Conservation (phyloP, 2,797 vertebrate species). For the Hapalemur alaotrensis region DNA sequence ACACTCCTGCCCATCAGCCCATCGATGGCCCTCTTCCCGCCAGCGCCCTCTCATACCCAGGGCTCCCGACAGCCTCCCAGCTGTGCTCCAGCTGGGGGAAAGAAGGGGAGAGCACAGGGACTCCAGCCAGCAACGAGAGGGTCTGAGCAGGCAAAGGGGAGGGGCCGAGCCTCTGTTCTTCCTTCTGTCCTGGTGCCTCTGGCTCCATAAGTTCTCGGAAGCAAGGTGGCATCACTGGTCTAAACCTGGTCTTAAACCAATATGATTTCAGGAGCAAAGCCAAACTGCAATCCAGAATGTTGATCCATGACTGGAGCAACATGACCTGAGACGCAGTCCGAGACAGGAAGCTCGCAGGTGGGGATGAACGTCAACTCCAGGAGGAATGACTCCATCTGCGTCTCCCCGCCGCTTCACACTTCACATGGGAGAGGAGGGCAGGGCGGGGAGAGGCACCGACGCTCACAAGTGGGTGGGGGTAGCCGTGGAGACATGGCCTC, state of each 20-base stretch:
- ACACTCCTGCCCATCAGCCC: neutral
- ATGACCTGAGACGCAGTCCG: accelerated
- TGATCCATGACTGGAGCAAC: accelerated
- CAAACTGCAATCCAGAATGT: neutral
- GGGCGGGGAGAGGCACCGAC: neutral
- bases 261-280: neutral
- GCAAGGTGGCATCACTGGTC: neutral
- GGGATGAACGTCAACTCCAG: neutral
- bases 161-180: neutral
- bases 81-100: neutral
- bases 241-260: neutral
- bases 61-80: neutral
- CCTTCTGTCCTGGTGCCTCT: neutral
- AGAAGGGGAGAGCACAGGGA: neutral
- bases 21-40: neutral
- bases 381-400: neutral
- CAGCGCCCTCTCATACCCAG: neutral
- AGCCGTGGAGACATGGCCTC: neutral
- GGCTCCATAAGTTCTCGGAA: neutral
- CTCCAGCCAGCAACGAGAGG: accelerated
- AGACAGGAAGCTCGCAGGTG: neutral
- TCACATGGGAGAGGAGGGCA: neutral
- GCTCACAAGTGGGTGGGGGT: neutral
- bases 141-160: neutral
- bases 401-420: neutral